Evolutionary conservation across 2,888 invertebrate species (phyloP).

Genomic region (Ditula angustiorana): DNA sequence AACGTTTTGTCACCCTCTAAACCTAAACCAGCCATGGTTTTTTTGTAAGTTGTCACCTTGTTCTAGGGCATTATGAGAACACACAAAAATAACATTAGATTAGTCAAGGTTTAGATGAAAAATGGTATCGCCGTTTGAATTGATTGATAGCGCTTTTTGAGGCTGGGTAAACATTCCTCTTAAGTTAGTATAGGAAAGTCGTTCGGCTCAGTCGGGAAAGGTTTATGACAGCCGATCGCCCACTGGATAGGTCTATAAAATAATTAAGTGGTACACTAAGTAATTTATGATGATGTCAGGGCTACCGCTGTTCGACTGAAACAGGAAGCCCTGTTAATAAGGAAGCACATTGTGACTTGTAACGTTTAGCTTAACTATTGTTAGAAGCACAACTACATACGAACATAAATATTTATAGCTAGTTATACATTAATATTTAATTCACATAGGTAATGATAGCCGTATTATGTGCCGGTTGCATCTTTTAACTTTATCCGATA

Average conservation of each 20-base stretch:
- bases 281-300: slow-evolving; percentile 39
- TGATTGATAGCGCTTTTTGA: no score
- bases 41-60: no score
- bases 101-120: no score
- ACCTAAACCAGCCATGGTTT: no score
- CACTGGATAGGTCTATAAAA: slow-evolving; percentile 24
- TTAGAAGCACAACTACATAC: slow-evolving; percentile 3
- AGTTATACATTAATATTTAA: no score
- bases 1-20: no score
- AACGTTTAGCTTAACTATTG: slow-evolving; percentile 38
- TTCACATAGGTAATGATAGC: no score
- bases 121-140: no score
- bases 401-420: slow-evolving; percentile 1
- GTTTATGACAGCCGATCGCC: slow-evolving; percentile 12
- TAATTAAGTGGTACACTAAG: slow-evolving; percentile 34
- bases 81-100: no score
- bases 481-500: background rate
- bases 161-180: no score
- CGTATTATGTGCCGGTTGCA: no score
- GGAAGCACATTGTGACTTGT: slow-evolving; percentile 42
- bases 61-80: no score
- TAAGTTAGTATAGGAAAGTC: background rate
- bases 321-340: slow-evolving; percentile 42
- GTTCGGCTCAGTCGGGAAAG: background rate
- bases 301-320: slow-evolving; percentile 36